Evolutionary conservation across 2,888 invertebrate genomes (phyloP), one percentile per base, ranked within the genome.

Genomic region (Stenodema calcarata): DNA sequence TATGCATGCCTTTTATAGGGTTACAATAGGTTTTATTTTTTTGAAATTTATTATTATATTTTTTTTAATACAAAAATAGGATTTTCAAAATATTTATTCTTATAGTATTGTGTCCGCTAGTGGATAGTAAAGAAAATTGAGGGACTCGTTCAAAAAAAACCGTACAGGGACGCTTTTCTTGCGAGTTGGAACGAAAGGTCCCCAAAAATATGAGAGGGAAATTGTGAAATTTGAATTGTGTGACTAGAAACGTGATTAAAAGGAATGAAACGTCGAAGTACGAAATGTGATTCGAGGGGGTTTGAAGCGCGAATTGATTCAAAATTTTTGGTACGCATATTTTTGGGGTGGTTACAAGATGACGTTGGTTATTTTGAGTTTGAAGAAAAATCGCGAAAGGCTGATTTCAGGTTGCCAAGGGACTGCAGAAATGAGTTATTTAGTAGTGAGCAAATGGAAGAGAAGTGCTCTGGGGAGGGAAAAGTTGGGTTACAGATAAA

Each of bases 51-150:
- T 50, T 4, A n/a, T 54, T 35, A 11, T 41, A 23, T 18, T 23
- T 18, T 44, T 73, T 28, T 69, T 11, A 23, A 82, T 82, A 82
- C 42, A 82, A 82, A 82, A 82, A 82, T 82, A 82, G 82, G 82
- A 82, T 69, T 82, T 82, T 82, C 82, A 80, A 80, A 78, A 78
- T 78, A 78, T 78, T 41, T 44, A 70, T 30, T 73, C 41, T 73
- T 41, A 73, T 78, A 44, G 44, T 78, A 41, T 78, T 78, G 78
- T 35, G 30, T 73, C 41, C 73, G 73, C 41, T 73, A 30, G 73
- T 41, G 73, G 73, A 23, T 23, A 62, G 62, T 62, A 62, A 62
- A 62, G 23, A 7, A 62, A 62, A 62, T 11, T 18, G 7, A 12
- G 62, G 11, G 0, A 62, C 62, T 62, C 62, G 62, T 27, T 18